Conservation (phyloP, 2,888 invertebrate genomes). For the Mamestra brassicae region DNA sequence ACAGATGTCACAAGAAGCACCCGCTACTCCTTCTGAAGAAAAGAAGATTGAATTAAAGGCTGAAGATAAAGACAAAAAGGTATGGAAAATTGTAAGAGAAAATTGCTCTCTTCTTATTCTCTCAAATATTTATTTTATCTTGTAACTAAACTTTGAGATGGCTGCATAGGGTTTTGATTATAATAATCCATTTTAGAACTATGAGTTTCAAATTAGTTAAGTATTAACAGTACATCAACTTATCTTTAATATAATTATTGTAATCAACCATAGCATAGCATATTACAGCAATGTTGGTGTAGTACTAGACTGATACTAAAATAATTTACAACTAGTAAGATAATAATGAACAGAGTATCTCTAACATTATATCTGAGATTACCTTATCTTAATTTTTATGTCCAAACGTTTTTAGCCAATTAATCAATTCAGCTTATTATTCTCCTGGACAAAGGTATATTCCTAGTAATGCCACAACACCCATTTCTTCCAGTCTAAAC, state of each 20-base stretch:
- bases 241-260: no score
- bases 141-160: no score
- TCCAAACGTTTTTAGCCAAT: background rate
- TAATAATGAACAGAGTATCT: background rate
- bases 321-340: constrained; percentile 25
- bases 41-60: constrained; percentile 89
- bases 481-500: no score
- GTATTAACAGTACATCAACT: no score
- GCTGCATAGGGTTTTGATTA: no score
- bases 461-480: no score
- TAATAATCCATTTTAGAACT: no score
- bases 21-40: constrained; percentile 86
- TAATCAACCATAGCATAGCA: background rate
- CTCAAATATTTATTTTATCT: no score
- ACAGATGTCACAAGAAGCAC: constrained; percentile 91
- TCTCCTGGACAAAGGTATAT: no score
- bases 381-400: background rate
- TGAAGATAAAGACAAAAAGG: constrained; percentile 90
- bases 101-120: no score
- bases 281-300: background rate
- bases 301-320: background rate
- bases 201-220: no score
- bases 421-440: background rate
- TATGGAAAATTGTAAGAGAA: constrained; percentile 52
- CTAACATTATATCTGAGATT: constrained; percentile 8